phyloP scores from a whole-genome alignment of 2,113 vertebrate species.

The Crotalus horridus region DNA sequence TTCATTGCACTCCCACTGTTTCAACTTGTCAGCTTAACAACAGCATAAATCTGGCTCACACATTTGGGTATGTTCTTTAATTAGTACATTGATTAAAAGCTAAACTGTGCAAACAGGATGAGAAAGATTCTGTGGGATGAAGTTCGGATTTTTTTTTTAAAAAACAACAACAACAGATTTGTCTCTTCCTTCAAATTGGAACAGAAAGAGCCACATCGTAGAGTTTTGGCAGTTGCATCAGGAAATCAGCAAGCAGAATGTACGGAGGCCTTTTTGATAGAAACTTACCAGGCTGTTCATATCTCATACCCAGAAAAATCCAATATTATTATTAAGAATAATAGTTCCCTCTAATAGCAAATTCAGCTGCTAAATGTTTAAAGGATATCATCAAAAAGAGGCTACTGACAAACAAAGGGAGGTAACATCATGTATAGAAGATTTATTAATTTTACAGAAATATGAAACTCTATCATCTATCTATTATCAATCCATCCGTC shows the following conservation, averaged over 20 bases:
- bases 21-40: slow-evolving; percentile 19
- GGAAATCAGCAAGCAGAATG: slow-evolving; percentile 31
- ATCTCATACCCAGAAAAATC: neutral
- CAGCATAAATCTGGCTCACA: slow-evolving; percentile 28
- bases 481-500: neutral
- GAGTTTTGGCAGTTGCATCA: slow-evolving; percentile 31
- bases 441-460: neutral
- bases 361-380: neutral
- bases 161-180: slow-evolving; percentile 32
- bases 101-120: slow-evolving; percentile 39
- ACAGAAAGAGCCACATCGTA: slow-evolving; percentile 31
- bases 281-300: slow-evolving; percentile 26
- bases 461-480: neutral
- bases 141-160: slow-evolving; percentile 12
- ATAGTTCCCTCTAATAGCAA: neutral
- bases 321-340: neutral
- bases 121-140: slow-evolving; percentile 36
- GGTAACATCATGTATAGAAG: neutral
- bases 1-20: slow-evolving; percentile 11
- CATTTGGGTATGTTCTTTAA: slow-evolving; percentile 35
- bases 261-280: slow-evolving; percentile 26
- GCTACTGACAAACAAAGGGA: neutral
- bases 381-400: neutral
- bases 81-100: slow-evolving; percentile 41
- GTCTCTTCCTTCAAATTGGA: slow-evolving; percentile 45